Evolutionary conservation across 1,140 invertebrate species (phyloP), one percentile per base, ranked within the genome.

Genomic region (Achatina immaculata): DNA sequence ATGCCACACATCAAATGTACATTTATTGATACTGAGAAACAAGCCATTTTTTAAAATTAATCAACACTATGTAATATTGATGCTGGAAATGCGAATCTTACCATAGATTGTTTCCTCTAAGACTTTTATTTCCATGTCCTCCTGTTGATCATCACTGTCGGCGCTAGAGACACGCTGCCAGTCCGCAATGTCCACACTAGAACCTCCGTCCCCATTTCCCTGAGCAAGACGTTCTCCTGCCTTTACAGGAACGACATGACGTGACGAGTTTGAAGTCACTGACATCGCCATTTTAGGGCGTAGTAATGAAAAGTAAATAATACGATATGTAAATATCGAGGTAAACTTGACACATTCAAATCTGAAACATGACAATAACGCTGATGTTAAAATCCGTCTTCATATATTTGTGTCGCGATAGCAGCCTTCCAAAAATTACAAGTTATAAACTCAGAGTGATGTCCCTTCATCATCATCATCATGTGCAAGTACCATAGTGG

Each of bases 61-160:
- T n/a, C n/a, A n/a, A n/a, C n/a, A n/a, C n/a, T n/a, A n/a, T n/a
- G n/a, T n/a, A n/a, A n/a, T n/a, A n/a, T n/a, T n/a, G n/a, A n/a
- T n/a, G n/a, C n/a, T n/a, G n/a, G n/a, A n/a, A n/a, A n/a, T n/a
- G n/a, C n/a, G 51, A 62, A 21, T 40, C 14, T 76, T 65, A 76
- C 74, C 74, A 76, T 76, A 76, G 62, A 76, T 65, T 62, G 74
- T 76, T 40, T 76, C 74, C 43, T 62, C 31, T 21, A 76, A 43
- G 19, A 40, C 14, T 65, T 76, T 76, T 40, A 76, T n/a, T 65
- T 76, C 74, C 7, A 31, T 16, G 31, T 76, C 74, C 19, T 36
- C 21, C n/a, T 4, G 4, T 11, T 21, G 6, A 6, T 71, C 36
- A 7, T 0, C 28, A n/a, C 31, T n/a, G 28, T 2, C 6, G 28